These are phyloP conservation scores for Antheraea mylitta DNA, from an alignment of 1,140 invertebrate species.

Conservation along the genomic window DNA sequence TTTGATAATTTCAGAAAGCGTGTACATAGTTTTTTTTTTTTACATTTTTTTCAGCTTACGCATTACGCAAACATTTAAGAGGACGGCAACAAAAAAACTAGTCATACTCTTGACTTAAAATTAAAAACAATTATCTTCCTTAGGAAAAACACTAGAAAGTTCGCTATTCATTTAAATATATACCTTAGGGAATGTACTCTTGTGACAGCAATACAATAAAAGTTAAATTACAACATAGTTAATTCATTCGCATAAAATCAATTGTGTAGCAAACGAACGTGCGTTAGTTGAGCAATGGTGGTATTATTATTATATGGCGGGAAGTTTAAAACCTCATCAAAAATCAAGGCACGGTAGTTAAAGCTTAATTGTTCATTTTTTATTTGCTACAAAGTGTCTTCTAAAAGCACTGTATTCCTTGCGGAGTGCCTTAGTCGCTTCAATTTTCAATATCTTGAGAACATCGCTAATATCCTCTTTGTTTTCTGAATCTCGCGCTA, in stretches of 20 bases:
- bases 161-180: too few relatives aligned
- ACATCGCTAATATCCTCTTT: slow-evolving; percentile 58
- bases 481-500: slow-evolving; percentile 53
- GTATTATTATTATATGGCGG: background rate
- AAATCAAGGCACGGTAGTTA: background rate
- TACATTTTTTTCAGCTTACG: too few relatives aligned
- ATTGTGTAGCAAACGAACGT: background rate
- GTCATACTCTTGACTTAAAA: too few relatives aligned
- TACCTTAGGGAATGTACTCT: background rate
- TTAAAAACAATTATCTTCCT: background rate
- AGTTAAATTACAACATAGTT: background rate
- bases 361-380: slow-evolving; percentile 20
- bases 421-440: slow-evolving; percentile 59
- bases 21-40: too few relatives aligned
- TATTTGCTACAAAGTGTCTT: slow-evolving; percentile 49
- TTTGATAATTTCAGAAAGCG: background rate
- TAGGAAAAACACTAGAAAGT: too few relatives aligned
- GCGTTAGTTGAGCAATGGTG: background rate
- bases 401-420: slow-evolving; percentile 66
- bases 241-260: background rate
- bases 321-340: background rate
- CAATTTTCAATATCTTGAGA: slow-evolving; percentile 60
- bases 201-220: background rate
- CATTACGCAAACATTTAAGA: background rate
- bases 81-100: background rate